phyloP scores from a whole-genome alignment of 2,113 vertebrate species.

The human region GRCh38 chr12:54499501-54500000 shows the following conservation, averaged over 20 bases:
- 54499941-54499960: background rate
- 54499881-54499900: background rate
- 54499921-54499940: background rate
- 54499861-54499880: background rate
- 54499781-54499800: background rate
- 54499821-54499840: background rate
- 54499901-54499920: constrained; percentile 43
- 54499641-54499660: constrained; percentile 37
- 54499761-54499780: background rate
- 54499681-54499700: background rate
- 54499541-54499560: background rate
- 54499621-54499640: background rate
- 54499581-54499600: background rate
- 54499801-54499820: constrained; percentile 14
- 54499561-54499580: background rate
- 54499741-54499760: background rate
- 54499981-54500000: background rate
- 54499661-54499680: background rate
- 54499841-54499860: background rate
- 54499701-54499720: background rate
- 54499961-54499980: background rate
- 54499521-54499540: background rate
- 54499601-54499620: background rate
- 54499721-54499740: background rate
- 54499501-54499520: background rate